These are phyloP conservation scores for Nymphalis urticae DNA, from an alignment of 2,888 invertebrate species.

Conservation along the genomic window DNA sequence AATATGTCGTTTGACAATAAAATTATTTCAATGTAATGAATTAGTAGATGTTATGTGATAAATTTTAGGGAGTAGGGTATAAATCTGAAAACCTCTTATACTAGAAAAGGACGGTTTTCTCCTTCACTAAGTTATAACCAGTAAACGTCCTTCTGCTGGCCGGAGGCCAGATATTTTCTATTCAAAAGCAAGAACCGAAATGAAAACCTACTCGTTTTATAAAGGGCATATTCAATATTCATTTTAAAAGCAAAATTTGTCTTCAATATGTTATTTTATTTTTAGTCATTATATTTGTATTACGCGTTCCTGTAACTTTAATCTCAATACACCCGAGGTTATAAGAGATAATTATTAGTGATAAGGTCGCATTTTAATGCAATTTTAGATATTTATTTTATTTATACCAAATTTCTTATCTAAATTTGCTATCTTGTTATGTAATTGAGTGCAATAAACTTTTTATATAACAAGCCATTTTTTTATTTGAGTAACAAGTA, in stretches of 20 bases:
- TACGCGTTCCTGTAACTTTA: too few relatives aligned
- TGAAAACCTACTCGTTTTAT: not conserved
- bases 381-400: too few relatives aligned
- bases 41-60: not conserved
- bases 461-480: too few relatives aligned
- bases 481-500: too few relatives aligned
- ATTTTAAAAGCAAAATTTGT: not conserved
- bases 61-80: not conserved
- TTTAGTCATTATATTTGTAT: too few relatives aligned
- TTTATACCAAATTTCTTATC: too few relatives aligned
- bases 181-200: not conserved
- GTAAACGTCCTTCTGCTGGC: not conserved
- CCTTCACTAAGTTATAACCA: not conserved
- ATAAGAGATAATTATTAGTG: too few relatives aligned
- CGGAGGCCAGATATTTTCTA: not conserved
- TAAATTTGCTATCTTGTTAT: too few relatives aligned
- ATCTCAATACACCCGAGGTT: too few relatives aligned
- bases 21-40: not conserved
- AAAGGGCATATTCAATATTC: not conserved
- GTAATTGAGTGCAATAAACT: too few relatives aligned
- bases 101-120: not conserved
- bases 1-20: not conserved
- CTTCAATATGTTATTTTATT: too few relatives aligned
- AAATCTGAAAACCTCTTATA: not conserved
- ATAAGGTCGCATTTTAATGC: too few relatives aligned